phyloP scores from a whole-genome alignment of 2,888 invertebrate species.

The Cerastoderma edule region DNA sequence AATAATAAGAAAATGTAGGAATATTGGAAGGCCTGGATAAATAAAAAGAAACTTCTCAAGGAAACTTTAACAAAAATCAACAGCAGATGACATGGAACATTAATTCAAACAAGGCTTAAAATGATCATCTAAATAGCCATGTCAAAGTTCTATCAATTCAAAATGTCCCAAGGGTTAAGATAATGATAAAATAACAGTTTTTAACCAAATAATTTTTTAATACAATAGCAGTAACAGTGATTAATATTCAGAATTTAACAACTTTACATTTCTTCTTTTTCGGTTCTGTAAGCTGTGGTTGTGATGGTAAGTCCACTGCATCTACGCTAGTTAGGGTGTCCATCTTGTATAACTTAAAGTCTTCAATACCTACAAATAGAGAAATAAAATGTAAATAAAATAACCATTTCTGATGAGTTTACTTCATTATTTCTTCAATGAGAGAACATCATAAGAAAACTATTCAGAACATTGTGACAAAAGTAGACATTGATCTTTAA shows the following conservation, averaged over 20 bases:
- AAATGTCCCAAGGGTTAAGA: no score
- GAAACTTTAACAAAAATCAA: no score
- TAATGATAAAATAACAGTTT: no score
- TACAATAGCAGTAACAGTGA: no score
- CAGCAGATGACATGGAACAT: no score
- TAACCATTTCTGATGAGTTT: not conserved
- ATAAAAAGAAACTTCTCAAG: no score
- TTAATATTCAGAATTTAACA: constrained; percentile 20
- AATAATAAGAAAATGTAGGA: no score
- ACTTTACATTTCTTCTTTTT: constrained; percentile 1
- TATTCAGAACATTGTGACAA: not conserved
- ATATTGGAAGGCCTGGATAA: no score
- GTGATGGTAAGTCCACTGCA: not conserved
- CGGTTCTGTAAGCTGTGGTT: not conserved
- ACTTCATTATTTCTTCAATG: not conserved
- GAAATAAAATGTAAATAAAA: not conserved
- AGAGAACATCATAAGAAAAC: not conserved
- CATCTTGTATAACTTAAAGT: constrained; percentile 7
- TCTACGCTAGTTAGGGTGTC: constrained; percentile 8
- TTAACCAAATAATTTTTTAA: no score
- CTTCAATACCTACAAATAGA: constrained; percentile 6
- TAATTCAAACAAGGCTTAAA: no score
- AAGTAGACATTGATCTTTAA: not conserved
- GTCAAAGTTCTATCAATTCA: no score
- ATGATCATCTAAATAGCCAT: no score